Conservation (phyloP, 2,888 invertebrate genomes). For the Leucozona laternaria region DNA sequence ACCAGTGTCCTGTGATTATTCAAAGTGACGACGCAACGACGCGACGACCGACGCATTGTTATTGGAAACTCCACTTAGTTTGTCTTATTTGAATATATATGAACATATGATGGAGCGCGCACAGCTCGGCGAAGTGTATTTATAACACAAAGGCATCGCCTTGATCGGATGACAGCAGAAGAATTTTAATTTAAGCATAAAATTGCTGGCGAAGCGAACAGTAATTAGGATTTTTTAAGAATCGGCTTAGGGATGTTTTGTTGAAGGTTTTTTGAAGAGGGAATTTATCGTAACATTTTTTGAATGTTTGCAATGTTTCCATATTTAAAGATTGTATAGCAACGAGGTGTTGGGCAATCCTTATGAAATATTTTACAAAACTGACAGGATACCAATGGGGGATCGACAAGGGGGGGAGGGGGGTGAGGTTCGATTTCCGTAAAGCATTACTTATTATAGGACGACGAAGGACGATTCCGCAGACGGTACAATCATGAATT, state of each 20-base stretch:
- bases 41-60: constrained; percentile 14
- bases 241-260: background rate
- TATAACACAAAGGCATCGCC: constrained; percentile 21
- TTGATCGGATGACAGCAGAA: constrained; percentile 28
- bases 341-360: background rate
- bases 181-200: constrained; percentile 64
- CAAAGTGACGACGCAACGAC: background rate
- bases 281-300: background rate
- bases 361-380: background rate
- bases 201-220: constrained; percentile 38
- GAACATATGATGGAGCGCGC: background rate
- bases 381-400: no score
- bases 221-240: constrained; percentile 29
- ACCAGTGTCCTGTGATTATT: constrained; percentile 21
- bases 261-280: background rate
- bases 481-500: no score
- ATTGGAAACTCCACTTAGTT: constrained; percentile 2
- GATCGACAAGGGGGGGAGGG: no score
- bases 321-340: background rate
- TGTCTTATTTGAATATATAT: constrained; percentile 32
- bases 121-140: background rate
- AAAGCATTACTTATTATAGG: no score
- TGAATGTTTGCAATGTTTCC: background rate
- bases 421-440: no score
- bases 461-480: no score